Base-by-base conservation (phyloP, 2,113 vertebrate genomes). In the Sterrhoptilus dennistouni region DNA sequence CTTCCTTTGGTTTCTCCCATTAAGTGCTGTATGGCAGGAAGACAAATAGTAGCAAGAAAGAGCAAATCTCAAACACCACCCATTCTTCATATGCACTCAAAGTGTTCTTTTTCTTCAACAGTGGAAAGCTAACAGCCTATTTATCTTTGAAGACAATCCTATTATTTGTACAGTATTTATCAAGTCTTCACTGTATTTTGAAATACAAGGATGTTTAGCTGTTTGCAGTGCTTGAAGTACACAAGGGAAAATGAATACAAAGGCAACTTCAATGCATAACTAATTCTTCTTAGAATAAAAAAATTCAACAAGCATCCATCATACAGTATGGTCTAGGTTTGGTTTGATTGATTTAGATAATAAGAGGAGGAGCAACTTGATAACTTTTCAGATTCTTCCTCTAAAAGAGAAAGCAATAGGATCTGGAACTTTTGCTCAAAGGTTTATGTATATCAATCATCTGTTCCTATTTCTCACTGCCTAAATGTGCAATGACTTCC, bases 81-180 rank as follows among this genome's bases (percentile, higher is more conserved):
- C 3, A 12, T 57, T 71, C 80, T 93, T 92, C 94, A 75, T 89
- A 79, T 78, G 44, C 87, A 83, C 38, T 63, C 89, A 77, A 84
- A 96, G 56, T 28, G 13, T 40, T 49, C 33, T 70, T 91, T 86
- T 66, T 69, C 64, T 82, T 85, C 81, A 95, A 47, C 54, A 81
- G 28, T 81, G 36, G 86, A 80, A 97, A 96, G 59, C 27, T 87
- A 94, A 79, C 57, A 57, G 40, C 54, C 81, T 95, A 77, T 97
- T 97, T 96, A 79, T 96, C 93, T 97, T 90, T 94, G 61, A 95
- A 90, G 63, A 76, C 90, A 96, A 53, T 96, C 63, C 53, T 63
- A 86, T 96, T 93, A 77, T 91, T 96, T 92, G 93, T 94, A 86
- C 69, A 54, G 60, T 76, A 95, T 96, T 96, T 96, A 95, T 93